These are phyloP conservation scores for Agonopterix arenella DNA, from an alignment of 2,888 invertebrate species.

Conservation along the genomic window DNA sequence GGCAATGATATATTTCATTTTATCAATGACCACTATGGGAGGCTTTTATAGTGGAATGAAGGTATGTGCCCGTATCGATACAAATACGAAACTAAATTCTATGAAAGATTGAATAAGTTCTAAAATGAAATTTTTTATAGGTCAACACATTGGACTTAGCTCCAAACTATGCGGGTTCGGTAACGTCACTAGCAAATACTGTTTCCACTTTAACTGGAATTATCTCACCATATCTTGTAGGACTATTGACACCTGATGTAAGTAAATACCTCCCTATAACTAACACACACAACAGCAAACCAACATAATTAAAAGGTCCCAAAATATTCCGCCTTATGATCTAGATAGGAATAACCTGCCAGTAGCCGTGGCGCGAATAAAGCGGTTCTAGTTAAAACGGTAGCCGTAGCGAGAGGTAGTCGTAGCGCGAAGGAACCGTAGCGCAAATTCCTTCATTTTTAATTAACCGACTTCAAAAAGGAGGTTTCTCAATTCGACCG, in stretches of 20 bases:
- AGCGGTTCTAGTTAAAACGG: too few species aligned
- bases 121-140: conserved; percentile 22
- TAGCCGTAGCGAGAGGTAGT: too few species aligned
- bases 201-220: conserved; percentile 81
- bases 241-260: conserved; percentile 10
- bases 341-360: too few species aligned
- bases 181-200: conserved; percentile 82
- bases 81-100: not conserved
- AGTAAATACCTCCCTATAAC: not conserved
- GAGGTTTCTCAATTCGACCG: too few species aligned
- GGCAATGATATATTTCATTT: conserved; percentile 76
- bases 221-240: conserved; percentile 77
- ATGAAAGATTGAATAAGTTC: too few species aligned
- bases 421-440: too few species aligned
- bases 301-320: too few species aligned
- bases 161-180: conserved; percentile 79
- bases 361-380: too few species aligned
- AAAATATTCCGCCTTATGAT: too few species aligned
- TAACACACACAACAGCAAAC: too few species aligned
- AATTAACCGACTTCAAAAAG: too few species aligned
- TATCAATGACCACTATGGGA: conserved; percentile 84
- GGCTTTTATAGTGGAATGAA: conserved; percentile 83
- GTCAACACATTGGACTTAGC: conserved; percentile 81
- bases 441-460: too few species aligned
- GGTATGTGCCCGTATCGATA: conserved; percentile 27